Base-by-base conservation (phyloP, 2,888 invertebrate genomes). In the Amphiduros pacificus region DNA sequence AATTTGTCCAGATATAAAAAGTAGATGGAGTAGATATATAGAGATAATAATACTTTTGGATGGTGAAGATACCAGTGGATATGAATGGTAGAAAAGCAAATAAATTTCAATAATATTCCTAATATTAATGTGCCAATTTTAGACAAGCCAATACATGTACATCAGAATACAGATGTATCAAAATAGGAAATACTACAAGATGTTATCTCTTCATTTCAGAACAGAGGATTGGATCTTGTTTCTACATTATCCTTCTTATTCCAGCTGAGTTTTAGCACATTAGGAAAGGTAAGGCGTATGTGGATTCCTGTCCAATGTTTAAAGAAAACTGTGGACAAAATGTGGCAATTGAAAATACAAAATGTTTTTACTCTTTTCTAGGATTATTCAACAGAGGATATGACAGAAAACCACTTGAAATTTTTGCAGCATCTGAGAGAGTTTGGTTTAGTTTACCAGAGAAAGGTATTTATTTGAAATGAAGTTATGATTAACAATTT, bases 191-290 rank as follows among this genome's bases (percentile, higher is more conserved):
- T 36, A 36, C 9, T 36, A 36, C 36, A 36, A 36, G 9, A 36
- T 48, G 14, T 48, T 9, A 9, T 48, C 20, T 48, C 48, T 20
- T 17, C n/a, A 17, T 76, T 78, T 56, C 73, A 83, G 82, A 64
- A 90, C 71, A 86, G 93, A 64, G 92, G 91, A 11, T 86, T 95
- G 68, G 91, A 91, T 80, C 86, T 96, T 1, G 92, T 93, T 0
- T 94, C 95, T 78, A 96, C 95, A 80, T 86, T 98, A 41, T 92
- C 93, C 14, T 95, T 97, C 85, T 84, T 98, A n/a, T 96, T 97
- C 82, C 95, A 96, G 84, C 87, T 97, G 60, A 94, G 94, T 82
- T 96, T 97, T 83, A 93, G 94, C 62, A 93, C 93, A 0, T 86
- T 96, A 3, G 97, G 96, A 63, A 92, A 92, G 87, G 90, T 90